Conservation (phyloP, 1,140 invertebrate genomes). For the Drosophila sp. region DNA sequence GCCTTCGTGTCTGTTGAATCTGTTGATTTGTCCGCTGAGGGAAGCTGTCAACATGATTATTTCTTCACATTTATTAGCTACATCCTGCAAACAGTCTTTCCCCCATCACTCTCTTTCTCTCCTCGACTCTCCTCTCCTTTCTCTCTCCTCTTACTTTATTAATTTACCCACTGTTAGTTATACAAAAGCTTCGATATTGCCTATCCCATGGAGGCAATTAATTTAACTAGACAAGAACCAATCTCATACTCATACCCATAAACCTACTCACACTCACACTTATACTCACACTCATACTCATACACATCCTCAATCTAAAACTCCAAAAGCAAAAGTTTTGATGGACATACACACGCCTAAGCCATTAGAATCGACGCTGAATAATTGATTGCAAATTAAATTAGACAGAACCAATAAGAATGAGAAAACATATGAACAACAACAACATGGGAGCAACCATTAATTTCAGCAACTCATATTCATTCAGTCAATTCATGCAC, state of each 20-base stretch:
- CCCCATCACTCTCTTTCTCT: neutral
- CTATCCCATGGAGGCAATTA: constrained; percentile 48
- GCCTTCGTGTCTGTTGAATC: constrained; percentile 47
- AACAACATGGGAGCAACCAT: constrained; percentile 42
- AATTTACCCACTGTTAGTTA: constrained; percentile 39
- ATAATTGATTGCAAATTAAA: constrained; percentile 78
- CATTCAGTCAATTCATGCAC: constrained; percentile 44
- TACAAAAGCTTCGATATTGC: constrained; percentile 57
- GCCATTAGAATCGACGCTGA: constrained; percentile 67
- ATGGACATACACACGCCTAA: constrained; percentile 59
- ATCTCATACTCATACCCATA: too few species aligned
- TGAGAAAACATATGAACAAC: constrained; percentile 13
- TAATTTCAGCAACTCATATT: constrained; percentile 68
- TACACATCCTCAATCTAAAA: constrained; percentile 6
- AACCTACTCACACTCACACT: too few species aligned
- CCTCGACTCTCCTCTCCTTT: constrained; percentile 1
- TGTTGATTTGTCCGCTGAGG: constrained; percentile 14
- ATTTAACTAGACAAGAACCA: constrained; percentile 39
- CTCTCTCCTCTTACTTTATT: neutral
- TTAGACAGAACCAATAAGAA: constrained; percentile 53
- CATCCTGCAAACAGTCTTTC: constrained; percentile 28
- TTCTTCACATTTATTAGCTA: constrained; percentile 10
- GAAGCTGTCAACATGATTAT: constrained; percentile 30
- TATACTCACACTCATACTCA: too few species aligned
- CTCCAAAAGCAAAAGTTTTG: constrained; percentile 25